phyloP scores from a whole-genome alignment of 2,797 vertebrate species.

The Podargus strigoides region DNA sequence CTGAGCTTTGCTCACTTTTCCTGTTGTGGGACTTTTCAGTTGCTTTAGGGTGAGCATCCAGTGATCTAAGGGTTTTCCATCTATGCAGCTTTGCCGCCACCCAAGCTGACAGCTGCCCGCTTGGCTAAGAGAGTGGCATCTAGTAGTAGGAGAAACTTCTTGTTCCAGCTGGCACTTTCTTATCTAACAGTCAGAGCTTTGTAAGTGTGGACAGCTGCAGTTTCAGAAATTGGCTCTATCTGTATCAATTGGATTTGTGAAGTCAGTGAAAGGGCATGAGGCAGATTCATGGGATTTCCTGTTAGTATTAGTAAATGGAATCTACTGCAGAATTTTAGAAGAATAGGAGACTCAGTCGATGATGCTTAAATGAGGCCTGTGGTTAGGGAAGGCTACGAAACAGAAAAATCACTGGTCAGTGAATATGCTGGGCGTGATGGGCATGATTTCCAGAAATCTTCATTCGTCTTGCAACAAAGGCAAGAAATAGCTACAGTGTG shows the following conservation, averaged over 20 bases:
- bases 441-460: background rate
- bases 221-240: conserved; percentile 74
- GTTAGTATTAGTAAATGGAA: conserved; percentile 76
- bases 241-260: conserved; percentile 78
- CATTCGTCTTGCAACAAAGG: background rate
- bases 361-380: background rate
- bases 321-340: conserved; percentile 54
- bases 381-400: conserved; percentile 25
- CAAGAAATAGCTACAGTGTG: background rate
- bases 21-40: background rate
- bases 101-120: conserved; percentile 83
- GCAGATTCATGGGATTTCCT: conserved; percentile 79
- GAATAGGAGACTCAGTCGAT: conserved; percentile 42
- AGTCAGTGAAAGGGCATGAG: conserved; percentile 74
- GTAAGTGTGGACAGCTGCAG: conserved; percentile 86
- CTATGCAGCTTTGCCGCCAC: conserved; percentile 71
- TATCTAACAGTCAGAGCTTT: conserved; percentile 87
- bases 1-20: background rate
- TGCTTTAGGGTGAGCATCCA: conserved; percentile 32
- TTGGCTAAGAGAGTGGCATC: conserved; percentile 81
- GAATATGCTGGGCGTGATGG: background rate
- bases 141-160: conserved; percentile 82
- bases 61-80: conserved; percentile 56
- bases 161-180: conserved; percentile 87
- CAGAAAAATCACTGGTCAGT: background rate